Base-by-base conservation (phyloP, 1,140 invertebrate species). In the Trialeurodes vaporariorum region DNA sequence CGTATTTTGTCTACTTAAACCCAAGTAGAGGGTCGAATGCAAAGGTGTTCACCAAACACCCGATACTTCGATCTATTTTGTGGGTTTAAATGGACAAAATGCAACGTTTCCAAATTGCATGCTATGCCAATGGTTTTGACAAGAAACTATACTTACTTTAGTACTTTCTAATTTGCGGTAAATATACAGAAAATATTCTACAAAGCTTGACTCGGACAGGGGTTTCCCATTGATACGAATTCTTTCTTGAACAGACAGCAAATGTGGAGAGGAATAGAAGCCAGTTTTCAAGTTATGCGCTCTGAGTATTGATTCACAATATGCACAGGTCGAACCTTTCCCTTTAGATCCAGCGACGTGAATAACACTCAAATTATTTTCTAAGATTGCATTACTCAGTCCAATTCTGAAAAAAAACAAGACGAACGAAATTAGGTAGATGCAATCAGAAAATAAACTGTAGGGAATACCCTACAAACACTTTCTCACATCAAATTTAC, bases 291-390 rank as follows among this genome's bases (percentile, higher is more conserved):
- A 91, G 1, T 94, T 94, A 75, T 93, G 86, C 1, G 86, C 75
- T 0, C 92, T 83, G 17, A 99, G 81, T 71, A 99, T 93, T 0
- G 88, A 87, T 76, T 99, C 98, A 63, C 86, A 85, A 76, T 93
- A 90, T 0, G 96, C 94, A 78, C 95, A 96, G 0, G 96, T 98
- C 21, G 94, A 96, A 23, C 90, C 90, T 83, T 92, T 93, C 40
- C 96, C 96, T 83, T 99, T 99, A 0, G 96, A 98, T 5, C 98
- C 98, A 72, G 92, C 83, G 0, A 98, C 86, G 82, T 98, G 96
- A 72, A 99, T 96, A 9, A 96, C 81, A 64, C 90, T 88, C 13
- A 98, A 75, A 23, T 79, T 75, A 25, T 69, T 59, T 70, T 92
- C 84, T 27, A 93, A 75, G 63, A 83, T 81, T 1, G 85, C 77